Conservation (phyloP, 2,797 vertebrate species). For the Carapus acus region DNA sequence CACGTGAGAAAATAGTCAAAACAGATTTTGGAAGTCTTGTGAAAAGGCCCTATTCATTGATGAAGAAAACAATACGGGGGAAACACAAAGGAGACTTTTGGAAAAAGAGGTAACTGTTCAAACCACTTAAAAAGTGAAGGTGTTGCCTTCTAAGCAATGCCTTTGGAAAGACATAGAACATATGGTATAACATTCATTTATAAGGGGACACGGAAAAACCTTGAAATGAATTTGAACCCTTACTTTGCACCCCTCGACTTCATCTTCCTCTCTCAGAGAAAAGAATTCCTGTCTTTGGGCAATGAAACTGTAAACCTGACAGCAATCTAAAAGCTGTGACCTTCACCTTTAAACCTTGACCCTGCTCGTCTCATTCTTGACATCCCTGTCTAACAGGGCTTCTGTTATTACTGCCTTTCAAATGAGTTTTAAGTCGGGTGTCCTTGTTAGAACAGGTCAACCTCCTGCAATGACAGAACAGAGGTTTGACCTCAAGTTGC, state of each 20-base stretch:
- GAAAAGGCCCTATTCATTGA: constrained; percentile 57
- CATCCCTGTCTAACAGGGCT: constrained; percentile 33
- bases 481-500: constrained; percentile 5
- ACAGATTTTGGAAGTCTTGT: constrained; percentile 30
- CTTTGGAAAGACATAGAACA: not conserved
- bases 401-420: constrained; percentile 45
- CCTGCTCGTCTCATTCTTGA: constrained; percentile 54
- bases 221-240: too few relatives aligned
- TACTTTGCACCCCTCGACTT: not conserved
- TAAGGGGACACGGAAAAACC: not conserved
- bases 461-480: constrained; percentile 13
- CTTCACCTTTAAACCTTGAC: constrained; percentile 61
- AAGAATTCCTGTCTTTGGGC: constrained; percentile 45
- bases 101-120: constrained; percentile 4
- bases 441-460: constrained; percentile 28
- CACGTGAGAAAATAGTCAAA: constrained; percentile 30
- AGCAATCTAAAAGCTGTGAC: constrained; percentile 51
- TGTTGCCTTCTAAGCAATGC: too few relatives aligned
- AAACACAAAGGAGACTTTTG: constrained; percentile 30
- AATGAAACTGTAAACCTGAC: constrained; percentile 63
- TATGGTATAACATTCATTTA: not conserved
- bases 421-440: constrained; percentile 33
- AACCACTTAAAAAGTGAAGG: not conserved
- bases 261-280: constrained; percentile 9
- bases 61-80: constrained; percentile 18